phyloP scores from a whole-genome alignment of 2,113 vertebrate genomes.

The Ictidomys tridecemlineatus region DNA sequence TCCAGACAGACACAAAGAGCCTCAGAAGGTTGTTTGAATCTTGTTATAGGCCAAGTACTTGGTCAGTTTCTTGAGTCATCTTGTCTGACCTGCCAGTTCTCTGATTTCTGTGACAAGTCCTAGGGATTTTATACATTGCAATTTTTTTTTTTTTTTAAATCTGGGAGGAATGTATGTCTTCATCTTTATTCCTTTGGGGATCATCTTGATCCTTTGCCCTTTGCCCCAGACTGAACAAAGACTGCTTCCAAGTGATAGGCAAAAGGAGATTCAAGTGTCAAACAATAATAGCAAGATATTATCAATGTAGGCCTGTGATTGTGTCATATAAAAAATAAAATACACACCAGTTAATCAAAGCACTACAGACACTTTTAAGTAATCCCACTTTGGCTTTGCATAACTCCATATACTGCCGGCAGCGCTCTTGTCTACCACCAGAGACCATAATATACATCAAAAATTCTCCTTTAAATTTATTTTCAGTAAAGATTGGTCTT shows the following conservation, averaged over 20 bases:
- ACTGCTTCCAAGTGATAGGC: conserved; percentile 68
- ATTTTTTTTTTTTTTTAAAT: background rate
- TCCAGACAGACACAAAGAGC: background rate
- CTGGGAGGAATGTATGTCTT: background rate
- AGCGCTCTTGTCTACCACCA: conserved; percentile 87
- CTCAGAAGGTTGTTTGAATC: background rate
- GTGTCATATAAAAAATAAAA: conserved; percentile 90
- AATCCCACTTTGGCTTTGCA: conserved; percentile 89
- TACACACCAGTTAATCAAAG: conserved; percentile 91
- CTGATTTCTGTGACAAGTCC: background rate
- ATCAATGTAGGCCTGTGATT: conserved; percentile 88
- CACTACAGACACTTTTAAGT: conserved; percentile 90
- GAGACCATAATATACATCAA: conserved; percentile 91
- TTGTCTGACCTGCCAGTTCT: background rate
- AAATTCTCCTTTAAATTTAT: conserved; percentile 93
- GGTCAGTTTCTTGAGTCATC: background rate
- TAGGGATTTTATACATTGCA: background rate
- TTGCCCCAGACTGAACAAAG: conserved; percentile 64
- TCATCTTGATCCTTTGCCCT: conserved; percentile 62
- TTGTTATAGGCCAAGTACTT: background rate
- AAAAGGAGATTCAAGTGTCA: conserved; percentile 69
- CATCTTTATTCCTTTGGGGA: conserved; percentile 40
- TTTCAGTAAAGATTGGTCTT: conserved; percentile 92
- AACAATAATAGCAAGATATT: conserved; percentile 86
- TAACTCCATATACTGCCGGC: conserved; percentile 87